These are phyloP conservation scores for Tretioscincus oriximinensis DNA, from an alignment of 2,113 vertebrate genomes.

Conservation along the genomic window DNA sequence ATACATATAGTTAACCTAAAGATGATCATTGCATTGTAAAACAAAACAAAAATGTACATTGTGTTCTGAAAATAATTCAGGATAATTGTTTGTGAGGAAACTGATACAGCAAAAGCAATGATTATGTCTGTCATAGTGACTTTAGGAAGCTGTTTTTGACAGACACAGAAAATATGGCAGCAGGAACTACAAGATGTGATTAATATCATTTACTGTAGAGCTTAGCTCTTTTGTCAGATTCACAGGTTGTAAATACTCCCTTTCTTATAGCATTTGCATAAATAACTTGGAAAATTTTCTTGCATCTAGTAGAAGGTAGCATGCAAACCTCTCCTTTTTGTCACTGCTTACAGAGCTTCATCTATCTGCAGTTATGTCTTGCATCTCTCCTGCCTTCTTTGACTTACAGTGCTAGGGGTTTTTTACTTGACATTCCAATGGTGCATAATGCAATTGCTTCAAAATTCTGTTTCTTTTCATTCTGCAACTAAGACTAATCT, in stretches of 20 bases:
- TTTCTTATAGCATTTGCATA: background rate
- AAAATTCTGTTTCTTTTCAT: slow-evolving; percentile 60
- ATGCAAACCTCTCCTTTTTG: slow-evolving; percentile 20
- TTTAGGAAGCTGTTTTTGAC: background rate
- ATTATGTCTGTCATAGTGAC: background rate
- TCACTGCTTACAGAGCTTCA: slow-evolving; percentile 12
- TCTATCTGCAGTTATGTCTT: slow-evolving; percentile 7
- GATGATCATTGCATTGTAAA: too few species aligned
- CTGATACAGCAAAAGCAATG: background rate
- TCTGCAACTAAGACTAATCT: slow-evolving; percentile 64
- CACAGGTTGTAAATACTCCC: background rate
- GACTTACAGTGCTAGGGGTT: slow-evolving; percentile 60
- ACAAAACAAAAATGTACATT: too few species aligned
- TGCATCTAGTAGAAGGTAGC: background rate
- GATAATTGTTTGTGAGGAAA: background rate
- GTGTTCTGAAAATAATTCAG: background rate
- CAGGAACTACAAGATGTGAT: background rate
- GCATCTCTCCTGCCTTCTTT: slow-evolving; percentile 51
- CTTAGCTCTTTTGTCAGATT: background rate
- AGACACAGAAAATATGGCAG: background rate
- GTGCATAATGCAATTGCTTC: slow-evolving; percentile 62
- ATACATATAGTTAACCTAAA: too few species aligned
- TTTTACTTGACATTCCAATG: slow-evolving; percentile 70
- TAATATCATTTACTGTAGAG: background rate
- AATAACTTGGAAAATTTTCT: background rate